phyloP scores from a whole-genome alignment of 2,888 invertebrate species.

The Drosophila subsilvestris region DNA sequence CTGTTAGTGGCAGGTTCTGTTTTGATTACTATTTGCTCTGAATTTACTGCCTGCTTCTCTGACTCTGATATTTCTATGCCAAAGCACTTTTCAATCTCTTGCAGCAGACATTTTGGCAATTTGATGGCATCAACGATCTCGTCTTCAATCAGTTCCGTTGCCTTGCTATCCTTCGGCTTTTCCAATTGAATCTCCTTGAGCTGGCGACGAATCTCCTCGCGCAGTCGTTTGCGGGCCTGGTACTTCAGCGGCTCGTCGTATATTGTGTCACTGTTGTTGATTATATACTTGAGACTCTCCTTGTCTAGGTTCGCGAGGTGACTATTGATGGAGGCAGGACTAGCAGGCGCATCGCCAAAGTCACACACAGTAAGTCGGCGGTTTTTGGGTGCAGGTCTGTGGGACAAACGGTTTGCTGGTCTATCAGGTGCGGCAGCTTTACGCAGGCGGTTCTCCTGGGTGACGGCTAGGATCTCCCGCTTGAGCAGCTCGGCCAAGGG shows the following conservation, averaged over 20 bases:
- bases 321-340: conserved; percentile 57
- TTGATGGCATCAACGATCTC: conserved; percentile 81
- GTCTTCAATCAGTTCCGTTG: conserved; percentile 74
- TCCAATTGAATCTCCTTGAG: conserved; percentile 77
- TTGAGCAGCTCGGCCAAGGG: conserved; percentile 74
- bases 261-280: conserved; percentile 82
- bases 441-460: conserved; percentile 43
- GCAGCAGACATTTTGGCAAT: conserved; percentile 78
- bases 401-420: not conserved
- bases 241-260: conserved; percentile 81
- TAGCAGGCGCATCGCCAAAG: not conserved
- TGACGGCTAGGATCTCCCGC: conserved; percentile 57
- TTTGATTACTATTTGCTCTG: not conserved
- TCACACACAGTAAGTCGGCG: conserved; percentile 64
- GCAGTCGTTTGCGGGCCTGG: conserved; percentile 79
- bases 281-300: conserved; percentile 81
- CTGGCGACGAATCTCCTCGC: conserved; percentile 82
- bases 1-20: not conserved
- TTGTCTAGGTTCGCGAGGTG: conserved; percentile 82
- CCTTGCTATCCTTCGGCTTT: conserved; percentile 60
- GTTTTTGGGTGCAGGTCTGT: not conserved
- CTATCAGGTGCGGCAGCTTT: not conserved
- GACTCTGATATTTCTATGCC: conserved; percentile 71
- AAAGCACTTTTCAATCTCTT: conserved; percentile 81
- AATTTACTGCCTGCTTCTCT: not conserved